Evolutionary conservation across 2,113 vertebrate genomes (phyloP).

Genomic region (Malurus melanocephalus): DNA sequence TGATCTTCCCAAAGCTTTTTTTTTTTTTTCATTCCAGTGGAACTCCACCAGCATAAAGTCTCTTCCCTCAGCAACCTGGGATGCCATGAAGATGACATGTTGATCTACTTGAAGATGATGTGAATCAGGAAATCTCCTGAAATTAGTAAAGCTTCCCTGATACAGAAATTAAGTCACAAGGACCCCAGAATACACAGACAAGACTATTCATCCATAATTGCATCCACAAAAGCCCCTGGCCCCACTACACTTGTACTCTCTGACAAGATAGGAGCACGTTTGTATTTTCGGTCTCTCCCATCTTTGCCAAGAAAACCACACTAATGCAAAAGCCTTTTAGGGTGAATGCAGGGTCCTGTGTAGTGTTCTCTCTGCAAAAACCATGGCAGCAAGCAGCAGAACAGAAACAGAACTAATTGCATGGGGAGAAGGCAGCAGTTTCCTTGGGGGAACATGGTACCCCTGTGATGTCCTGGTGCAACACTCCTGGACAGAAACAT

Average conservation of each 20-base stretch:
- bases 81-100: background rate
- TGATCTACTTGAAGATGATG: background rate
- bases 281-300: background rate
- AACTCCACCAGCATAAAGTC: background rate
- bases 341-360: background rate
- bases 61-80: background rate
- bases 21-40: background rate
- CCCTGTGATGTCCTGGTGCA: background rate
- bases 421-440: background rate
- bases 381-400: background rate
- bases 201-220: background rate
- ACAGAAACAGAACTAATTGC: background rate
- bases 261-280: background rate
- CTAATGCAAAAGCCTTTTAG: background rate
- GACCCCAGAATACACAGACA: background rate
- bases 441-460: fast-evolving
- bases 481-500: background rate
- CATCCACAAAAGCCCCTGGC: background rate
- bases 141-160: background rate
- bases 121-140: background rate
- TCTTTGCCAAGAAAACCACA: background rate
- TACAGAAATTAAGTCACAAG: background rate
- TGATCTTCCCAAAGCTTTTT: background rate
- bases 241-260: background rate
- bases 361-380: background rate